phyloP scores from a whole-genome alignment of 2,113 vertebrate species.

The Trichechus manatus region DNA sequence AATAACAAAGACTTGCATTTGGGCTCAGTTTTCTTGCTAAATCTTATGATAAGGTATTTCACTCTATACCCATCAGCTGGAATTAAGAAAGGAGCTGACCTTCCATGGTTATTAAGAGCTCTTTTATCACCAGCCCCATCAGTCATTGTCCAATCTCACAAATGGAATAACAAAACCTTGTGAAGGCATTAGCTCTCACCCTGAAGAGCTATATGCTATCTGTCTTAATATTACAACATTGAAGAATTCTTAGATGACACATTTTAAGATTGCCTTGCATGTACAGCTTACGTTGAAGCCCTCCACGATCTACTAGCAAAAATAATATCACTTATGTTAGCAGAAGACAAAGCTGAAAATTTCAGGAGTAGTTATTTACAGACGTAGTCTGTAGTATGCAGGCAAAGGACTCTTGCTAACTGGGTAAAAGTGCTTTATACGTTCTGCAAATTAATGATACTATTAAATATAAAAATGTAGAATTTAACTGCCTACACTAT shows the following conservation, averaged over 20 bases:
- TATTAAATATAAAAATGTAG: not conserved
- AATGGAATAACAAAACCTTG: constrained; percentile 68
- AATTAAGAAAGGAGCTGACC: constrained; percentile 55
- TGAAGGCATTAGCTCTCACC: constrained; percentile 54
- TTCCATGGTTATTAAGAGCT: constrained; percentile 45
- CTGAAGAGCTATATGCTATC: constrained; percentile 35
- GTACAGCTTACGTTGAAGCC: constrained; percentile 4
- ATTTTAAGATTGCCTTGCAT: constrained; percentile 60
- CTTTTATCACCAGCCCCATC: constrained; percentile 59
- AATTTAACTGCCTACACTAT: not conserved
- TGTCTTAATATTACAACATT: constrained; percentile 62
- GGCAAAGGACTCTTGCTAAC: not conserved
- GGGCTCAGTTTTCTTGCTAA: not conserved
- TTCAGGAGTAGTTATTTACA: not conserved
- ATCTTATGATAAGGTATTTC: constrained; percentile 38
- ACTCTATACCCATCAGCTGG: constrained; percentile 29
- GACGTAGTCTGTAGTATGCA: not conserved
- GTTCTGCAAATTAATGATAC: constrained; percentile 42
- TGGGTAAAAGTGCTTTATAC: not conserved
- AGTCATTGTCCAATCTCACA: constrained; percentile 76
- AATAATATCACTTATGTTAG: not conserved
- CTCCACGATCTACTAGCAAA: constrained; percentile 45
- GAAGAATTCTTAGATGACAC: constrained; percentile 66
- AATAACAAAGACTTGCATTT: not conserved
- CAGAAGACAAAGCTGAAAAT: constrained; percentile 8